phyloP scores from a whole-genome alignment of 2,113 vertebrate species.

The Myrmecobius fasciatus region DNA sequence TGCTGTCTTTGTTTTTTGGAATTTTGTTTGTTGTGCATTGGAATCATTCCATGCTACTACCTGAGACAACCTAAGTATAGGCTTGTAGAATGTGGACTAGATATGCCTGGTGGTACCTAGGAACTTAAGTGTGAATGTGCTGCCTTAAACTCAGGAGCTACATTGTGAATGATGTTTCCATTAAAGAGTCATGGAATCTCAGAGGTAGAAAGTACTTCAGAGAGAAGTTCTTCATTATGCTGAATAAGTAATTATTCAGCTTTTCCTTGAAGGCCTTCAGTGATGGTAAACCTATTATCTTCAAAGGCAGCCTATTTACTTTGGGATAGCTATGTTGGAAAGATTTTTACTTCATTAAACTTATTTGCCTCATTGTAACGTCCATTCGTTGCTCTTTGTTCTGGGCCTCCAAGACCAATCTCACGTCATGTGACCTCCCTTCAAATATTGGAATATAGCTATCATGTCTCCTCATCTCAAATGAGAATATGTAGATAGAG shows the following conservation, averaged over 20 bases:
- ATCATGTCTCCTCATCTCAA: background rate
- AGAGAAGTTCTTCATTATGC: background rate
- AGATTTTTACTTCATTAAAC: background rate
- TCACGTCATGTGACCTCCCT: background rate
- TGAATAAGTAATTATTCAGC: background rate
- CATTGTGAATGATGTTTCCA: constrained; percentile 18
- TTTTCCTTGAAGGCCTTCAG: background rate
- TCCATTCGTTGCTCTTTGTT: background rate
- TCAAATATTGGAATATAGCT: background rate
- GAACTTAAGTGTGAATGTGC: background rate
- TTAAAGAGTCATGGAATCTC: constrained; percentile 4
- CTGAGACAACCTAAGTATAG: constrained; percentile 18
- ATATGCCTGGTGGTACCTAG: background rate
- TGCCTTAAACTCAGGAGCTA: background rate
- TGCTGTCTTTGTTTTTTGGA: constrained; percentile 14
- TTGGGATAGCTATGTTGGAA: background rate
- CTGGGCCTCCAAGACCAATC: background rate
- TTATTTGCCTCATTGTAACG: background rate
- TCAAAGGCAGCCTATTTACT: background rate
- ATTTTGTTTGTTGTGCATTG: constrained; percentile 24
- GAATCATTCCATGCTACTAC: background rate
- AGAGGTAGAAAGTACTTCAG: background rate
- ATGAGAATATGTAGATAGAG: background rate
- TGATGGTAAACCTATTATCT: background rate
- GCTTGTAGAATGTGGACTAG: background rate